Percentiles rank a stretch among this genome's conserved stretches.
phyloP scores from a whole-genome alignment of 2,113 vertebrate species.

The Polypterus senegalus region DNA sequence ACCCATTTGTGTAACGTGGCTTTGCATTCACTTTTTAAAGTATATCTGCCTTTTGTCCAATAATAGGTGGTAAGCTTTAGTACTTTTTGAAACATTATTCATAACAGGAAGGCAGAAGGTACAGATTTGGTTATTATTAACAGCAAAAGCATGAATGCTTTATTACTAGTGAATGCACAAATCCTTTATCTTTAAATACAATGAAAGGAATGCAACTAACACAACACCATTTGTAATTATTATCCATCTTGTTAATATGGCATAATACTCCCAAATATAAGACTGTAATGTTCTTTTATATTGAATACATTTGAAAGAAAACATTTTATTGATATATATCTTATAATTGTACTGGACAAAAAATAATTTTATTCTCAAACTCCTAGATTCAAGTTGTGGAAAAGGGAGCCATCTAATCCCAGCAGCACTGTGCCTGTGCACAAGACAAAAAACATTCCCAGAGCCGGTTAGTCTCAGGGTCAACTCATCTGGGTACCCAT shows the following conservation, averaged over 20 bases:
- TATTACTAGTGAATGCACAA: not conserved
- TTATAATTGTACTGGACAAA: too few species aligned
- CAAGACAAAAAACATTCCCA: too few species aligned
- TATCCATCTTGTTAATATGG: not conserved
- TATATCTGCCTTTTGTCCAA: not conserved
- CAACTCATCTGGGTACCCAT: too few species aligned
- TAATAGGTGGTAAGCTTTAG: not conserved
- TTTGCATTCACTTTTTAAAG: constrained; percentile 1
- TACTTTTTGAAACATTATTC: not conserved
- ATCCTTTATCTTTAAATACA: constrained; percentile 1
- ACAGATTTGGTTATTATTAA: not conserved
- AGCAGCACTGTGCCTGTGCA: too few species aligned
- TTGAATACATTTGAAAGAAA: too few species aligned
- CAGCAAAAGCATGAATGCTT: not conserved
- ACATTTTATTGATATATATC: too few species aligned
- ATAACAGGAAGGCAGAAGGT: not conserved
- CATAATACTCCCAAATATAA: too few species aligned
- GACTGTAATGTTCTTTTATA: too few species aligned
- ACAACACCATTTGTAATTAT: not conserved
- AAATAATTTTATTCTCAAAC: too few species aligned
- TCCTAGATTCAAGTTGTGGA: too few species aligned
- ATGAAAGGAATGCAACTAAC: not conserved
- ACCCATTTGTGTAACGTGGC: not conserved
- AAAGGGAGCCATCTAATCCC: too few species aligned
- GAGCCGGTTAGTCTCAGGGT: too few species aligned